Conservation (phyloP, 35 echinoderm and acorn worm species). For the Heliocidaris tuberculata region DNA sequence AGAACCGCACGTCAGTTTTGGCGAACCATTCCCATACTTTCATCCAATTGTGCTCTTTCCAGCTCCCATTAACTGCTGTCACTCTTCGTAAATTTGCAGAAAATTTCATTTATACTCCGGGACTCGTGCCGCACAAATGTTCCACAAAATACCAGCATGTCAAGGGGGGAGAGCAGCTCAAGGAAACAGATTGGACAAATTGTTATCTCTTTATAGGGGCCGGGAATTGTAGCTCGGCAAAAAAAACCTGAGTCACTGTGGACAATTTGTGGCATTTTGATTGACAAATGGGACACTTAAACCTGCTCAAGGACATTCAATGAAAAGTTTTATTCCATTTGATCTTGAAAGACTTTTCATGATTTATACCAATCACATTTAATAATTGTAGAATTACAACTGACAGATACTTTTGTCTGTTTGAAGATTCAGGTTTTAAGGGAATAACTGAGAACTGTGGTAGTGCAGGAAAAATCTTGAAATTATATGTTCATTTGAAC, state of each 20-base stretch:
- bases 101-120: constrained; percentile 14
- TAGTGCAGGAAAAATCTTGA: neutral
- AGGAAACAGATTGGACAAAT: constrained; percentile 7
- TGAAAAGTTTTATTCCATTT: neutral
- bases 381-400: neutral
- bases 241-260: neutral
- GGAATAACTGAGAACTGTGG: neutral
- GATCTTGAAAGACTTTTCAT: neutral
- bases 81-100: constrained; percentile 2
- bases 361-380: neutral
- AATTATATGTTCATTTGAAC: neutral
- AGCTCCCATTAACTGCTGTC: constrained; percentile 2
- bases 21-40: neutral
- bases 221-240: neutral
- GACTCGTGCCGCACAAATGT: neutral
- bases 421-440: neutral
- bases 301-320: neutral
- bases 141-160: neutral
- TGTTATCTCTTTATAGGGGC: constrained; percentile 1
- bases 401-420: neutral
- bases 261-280: neutral
- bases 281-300: neutral
- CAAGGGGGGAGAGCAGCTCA: neutral
- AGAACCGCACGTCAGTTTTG: neutral
- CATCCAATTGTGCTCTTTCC: neutral